These are phyloP conservation scores for Stenchaetothrips biformis DNA, from an alignment of 2,888 invertebrate species.

Conservation along the genomic window DNA sequence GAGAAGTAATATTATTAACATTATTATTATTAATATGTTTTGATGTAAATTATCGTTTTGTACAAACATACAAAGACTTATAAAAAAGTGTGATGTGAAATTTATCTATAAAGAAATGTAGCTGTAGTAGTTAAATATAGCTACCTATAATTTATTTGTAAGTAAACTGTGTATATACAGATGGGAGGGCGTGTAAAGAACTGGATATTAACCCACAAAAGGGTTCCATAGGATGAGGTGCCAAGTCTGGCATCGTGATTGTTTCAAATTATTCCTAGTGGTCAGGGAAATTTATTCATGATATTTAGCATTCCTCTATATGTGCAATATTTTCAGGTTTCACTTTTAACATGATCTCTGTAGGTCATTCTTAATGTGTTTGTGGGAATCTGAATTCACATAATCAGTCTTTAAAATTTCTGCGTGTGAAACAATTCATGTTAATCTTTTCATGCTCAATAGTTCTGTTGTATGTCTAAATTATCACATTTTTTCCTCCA, in stretches of 20 bases:
- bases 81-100: conserved; percentile 24
- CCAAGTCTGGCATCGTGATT: not conserved
- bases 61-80: conserved; percentile 25
- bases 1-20: not conserved
- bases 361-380: no score
- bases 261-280: not conserved
- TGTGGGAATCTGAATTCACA: not conserved
- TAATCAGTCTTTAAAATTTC: not conserved
- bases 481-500: not conserved
- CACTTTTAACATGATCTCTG: not conserved
- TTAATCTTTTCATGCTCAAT: not conserved
- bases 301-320: conserved; percentile 18
- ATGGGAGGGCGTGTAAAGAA: conserved; percentile 1
- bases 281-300: conserved; percentile 2
- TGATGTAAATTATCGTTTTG: conserved; percentile 16
- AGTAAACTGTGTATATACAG: conserved; percentile 15
- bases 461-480: not conserved
- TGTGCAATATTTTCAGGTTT: not conserved
- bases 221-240: not conserved
- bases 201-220: conserved; percentile 14
- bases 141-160: conserved; percentile 24
- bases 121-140: conserved; percentile 12
- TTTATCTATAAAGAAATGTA: conserved; percentile 2
- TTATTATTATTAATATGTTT: conserved; percentile 3
- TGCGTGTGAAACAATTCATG: not conserved